Evolutionary conservation across 1,140 invertebrate species (phyloP), one percentile per base, ranked within the genome.

Genomic region (Trichoplusia ni): DNA sequence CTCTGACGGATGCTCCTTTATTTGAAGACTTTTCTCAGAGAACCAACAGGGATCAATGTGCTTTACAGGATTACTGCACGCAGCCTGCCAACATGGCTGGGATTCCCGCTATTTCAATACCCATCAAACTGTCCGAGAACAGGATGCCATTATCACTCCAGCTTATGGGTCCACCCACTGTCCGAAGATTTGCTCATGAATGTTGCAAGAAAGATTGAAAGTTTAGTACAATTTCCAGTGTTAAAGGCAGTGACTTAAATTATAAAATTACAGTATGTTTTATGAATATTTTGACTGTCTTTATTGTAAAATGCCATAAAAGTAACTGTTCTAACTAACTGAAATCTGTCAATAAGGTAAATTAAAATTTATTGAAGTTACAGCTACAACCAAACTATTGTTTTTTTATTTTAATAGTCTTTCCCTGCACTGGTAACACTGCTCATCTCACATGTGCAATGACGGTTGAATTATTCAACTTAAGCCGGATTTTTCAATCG

Each of bases 81-180:
- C 97, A 99, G 80, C 95, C 98, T 3, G 96, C 96, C 0, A 99
- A 99, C 82, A 95, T 99, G 95, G 97, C 98, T 21, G 98, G 98
- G 3, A 92, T 99, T 49, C 98, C 98, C 29, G 98, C 99, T 2
- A 83, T 99, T 1, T 97, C 94, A 37, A 85, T 99, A 60, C 99
- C 99, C 0, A 94, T 98, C 42, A 92, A 92, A 19, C 84, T 98
- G 19, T 97, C 97, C 8, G 84, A 83, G n/a, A 92, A 93, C 53
- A 94, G 94, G 1, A 81, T 99, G 31, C 99, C 99, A 0, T 84
- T 99, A 2, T 95, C 97, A 51, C 80, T 99, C 27, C 99, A 99
- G 90, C 83, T 99, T n/a, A 98, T 99, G 91, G 96, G 95, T 1
- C 94, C 94, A 13, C 92, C n/a, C 91, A 66, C 93, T 97, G 49